phyloP scores from a whole-genome alignment of 2,797 vertebrate species.

The Tapirus indicus region DNA sequence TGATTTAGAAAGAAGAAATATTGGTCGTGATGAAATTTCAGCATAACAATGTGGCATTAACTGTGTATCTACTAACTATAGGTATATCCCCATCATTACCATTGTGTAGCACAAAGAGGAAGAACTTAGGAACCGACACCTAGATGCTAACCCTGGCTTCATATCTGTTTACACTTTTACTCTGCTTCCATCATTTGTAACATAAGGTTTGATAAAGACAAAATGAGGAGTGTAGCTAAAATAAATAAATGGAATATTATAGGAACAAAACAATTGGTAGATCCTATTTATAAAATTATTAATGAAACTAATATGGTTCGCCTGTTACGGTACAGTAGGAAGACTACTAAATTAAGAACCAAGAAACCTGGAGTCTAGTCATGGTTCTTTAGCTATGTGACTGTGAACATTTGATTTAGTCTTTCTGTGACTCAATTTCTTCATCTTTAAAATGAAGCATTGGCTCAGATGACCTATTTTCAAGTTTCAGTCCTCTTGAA shows the following conservation, averaged over 20 bases:
- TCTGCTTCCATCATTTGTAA: slow-evolving; percentile 6
- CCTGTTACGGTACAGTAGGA: not conserved
- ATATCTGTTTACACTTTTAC: slow-evolving; percentile 31
- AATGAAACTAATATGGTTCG: not conserved
- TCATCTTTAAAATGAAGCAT: slow-evolving; percentile 46
- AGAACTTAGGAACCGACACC: not conserved
- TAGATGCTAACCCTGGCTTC: not conserved
- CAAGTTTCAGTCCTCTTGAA: not conserved
- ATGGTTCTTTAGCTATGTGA: not conserved
- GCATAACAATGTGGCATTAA: not conserved
- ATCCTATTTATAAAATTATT: slow-evolving; percentile 13
- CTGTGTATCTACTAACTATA: not conserved
- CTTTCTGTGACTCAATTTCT: slow-evolving; percentile 5
- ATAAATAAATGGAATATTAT: not conserved
- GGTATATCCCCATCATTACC: not conserved
- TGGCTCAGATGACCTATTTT: not conserved
- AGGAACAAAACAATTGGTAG: not conserved
- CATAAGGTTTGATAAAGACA: slow-evolving; percentile 23
- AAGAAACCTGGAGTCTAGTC: not conserved
- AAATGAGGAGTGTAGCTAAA: slow-evolving; percentile 7
- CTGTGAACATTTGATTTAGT: not conserved
- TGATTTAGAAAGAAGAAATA: slow-evolving; percentile 13
- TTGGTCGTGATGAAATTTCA: slow-evolving; percentile 50
- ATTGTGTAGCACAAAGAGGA: not conserved
- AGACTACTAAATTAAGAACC: not conserved